Evolutionary conservation across 2,797 vertebrate species (phyloP), one percentile per base, ranked within the genome.

Genomic region (Poecilia velifera): DNA sequence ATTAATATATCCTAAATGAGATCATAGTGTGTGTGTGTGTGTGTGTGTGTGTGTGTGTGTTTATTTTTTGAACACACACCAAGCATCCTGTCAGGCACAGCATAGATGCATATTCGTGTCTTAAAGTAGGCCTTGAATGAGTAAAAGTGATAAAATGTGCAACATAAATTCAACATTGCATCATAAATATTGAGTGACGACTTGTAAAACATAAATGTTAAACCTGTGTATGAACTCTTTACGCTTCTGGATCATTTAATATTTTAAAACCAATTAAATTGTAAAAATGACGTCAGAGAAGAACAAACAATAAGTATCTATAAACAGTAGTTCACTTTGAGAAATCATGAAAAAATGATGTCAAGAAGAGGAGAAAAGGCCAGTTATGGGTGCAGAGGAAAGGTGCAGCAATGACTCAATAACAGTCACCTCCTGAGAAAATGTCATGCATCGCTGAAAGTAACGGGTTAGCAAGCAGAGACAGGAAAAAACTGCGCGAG

Each of bases 361-460:
- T 9, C 8, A 3, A 34, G 34, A 64, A 36, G 34, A 39, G 18
- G 62, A 36, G 62, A 9, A 73, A 41, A 70, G 25, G 66, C 39
- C 41, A 45, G 64, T 68, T 2, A 4, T 22, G 9, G 20, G 4
- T 34, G 31, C 59, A 64, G 59, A 36, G 62, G 39, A 41, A 25
- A 68, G 51, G 25, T 3, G 25, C 10, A n/a, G 62, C 62, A 64
- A 41, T 12, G 25, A 31, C 51, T 55, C 22, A 28, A 1, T 13
- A 57, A 55, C 1, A 2, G 6, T n/a, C 36, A 18, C 7, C 14
- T 31, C 22, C 53, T 22, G 41, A 8, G 5, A 47, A 71, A 71
- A n/a, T 12, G 36, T 55, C 66, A 43, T 25, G 46, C 57, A 72
- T 46, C 47, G 72, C 62, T 22, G 74, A 80, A 76, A 51, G 71